Evolutionary conservation across 2,888 invertebrate genomes (phyloP).

Genomic region (Lycocerus yunnanus): DNA sequence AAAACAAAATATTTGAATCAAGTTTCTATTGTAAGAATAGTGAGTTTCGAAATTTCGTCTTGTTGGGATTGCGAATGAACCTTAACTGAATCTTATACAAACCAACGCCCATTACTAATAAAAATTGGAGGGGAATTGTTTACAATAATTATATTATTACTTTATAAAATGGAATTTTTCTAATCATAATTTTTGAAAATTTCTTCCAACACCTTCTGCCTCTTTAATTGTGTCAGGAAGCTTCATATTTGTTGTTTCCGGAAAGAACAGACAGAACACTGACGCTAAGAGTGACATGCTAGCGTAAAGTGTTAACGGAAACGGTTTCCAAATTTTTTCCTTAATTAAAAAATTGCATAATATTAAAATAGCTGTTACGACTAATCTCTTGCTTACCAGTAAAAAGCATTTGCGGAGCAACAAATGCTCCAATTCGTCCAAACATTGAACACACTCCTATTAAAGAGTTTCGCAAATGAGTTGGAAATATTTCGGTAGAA

Average conservation of each 20-base stretch:
- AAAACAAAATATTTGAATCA: too few species aligned
- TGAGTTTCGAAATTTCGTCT: too few species aligned
- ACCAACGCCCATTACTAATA: too few species aligned
- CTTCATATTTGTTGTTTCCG: slow-evolving; percentile 70
- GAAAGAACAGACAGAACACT: slow-evolving; percentile 67
- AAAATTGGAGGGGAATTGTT: too few species aligned
- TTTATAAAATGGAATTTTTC: too few species aligned
- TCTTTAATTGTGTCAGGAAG: slow-evolving; percentile 72
- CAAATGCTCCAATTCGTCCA: slow-evolving; percentile 67
- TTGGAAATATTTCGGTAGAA: slow-evolving; percentile 72
- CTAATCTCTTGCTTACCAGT: slow-evolving; percentile 59
- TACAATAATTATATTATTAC: too few species aligned
- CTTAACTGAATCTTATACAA: too few species aligned
- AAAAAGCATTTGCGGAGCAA: slow-evolving; percentile 71
- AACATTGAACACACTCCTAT: slow-evolving; percentile 69
- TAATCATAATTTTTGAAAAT: not conserved
- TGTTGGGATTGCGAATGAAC: too few species aligned
- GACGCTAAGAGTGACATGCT: slow-evolving; percentile 65
- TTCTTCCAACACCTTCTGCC: slow-evolving; percentile 60
- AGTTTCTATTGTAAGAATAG: too few species aligned
- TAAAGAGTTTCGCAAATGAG: slow-evolving; percentile 64
- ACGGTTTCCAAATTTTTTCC: slow-evolving; percentile 53
- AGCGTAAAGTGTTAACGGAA: slow-evolving; percentile 70
- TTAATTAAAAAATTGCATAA: slow-evolving; percentile 22
- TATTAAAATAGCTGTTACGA: not conserved